Evolutionary conservation across 2,113 vertebrate species (phyloP).

Genomic region (Epinephelus moara): DNA sequence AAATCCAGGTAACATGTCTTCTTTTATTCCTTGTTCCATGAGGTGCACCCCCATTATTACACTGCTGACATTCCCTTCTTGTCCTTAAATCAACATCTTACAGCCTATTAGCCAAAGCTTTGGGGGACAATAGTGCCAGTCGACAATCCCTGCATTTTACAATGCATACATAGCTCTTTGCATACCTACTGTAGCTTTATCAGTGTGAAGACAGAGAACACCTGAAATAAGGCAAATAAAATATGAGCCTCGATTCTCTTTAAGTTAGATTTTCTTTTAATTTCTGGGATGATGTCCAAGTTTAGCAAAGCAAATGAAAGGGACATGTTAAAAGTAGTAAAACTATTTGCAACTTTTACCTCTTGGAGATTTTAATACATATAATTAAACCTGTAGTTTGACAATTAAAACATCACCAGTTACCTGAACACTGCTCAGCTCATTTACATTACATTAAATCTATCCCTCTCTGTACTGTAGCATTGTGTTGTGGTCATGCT

Average conservation of each 20-base stretch:
- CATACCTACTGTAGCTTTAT: not conserved
- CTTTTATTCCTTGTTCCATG: constrained; percentile 66
- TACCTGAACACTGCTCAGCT: not conserved
- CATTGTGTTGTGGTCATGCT: constrained; percentile 21
- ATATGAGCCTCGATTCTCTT: constrained; percentile 43
- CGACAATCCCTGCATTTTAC: constrained; percentile 55
- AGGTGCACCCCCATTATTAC: constrained; percentile 63
- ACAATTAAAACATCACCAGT: constrained; percentile 19
- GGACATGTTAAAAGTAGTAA: not conserved
- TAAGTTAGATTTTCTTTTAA: constrained; percentile 47
- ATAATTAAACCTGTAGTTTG: not conserved
- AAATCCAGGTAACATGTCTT: constrained; percentile 74
- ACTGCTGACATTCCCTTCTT: constrained; percentile 61
- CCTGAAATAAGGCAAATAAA: constrained; percentile 37
- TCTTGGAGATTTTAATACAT: not conserved
- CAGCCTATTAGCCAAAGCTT: constrained; percentile 76
- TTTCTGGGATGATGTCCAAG: constrained; percentile 32
- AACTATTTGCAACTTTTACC: not conserved
- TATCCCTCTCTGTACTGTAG: not conserved
- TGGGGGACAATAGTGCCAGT: constrained; percentile 63
- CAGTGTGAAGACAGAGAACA: not conserved
- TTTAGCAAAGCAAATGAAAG: constrained; percentile 11
- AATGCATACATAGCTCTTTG: constrained; percentile 38
- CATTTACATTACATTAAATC: constrained; percentile 11
- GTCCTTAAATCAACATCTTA: constrained; percentile 78